phyloP scores from a whole-genome alignment of 2,888 invertebrate species.

The Helicoverpa assulta region DNA sequence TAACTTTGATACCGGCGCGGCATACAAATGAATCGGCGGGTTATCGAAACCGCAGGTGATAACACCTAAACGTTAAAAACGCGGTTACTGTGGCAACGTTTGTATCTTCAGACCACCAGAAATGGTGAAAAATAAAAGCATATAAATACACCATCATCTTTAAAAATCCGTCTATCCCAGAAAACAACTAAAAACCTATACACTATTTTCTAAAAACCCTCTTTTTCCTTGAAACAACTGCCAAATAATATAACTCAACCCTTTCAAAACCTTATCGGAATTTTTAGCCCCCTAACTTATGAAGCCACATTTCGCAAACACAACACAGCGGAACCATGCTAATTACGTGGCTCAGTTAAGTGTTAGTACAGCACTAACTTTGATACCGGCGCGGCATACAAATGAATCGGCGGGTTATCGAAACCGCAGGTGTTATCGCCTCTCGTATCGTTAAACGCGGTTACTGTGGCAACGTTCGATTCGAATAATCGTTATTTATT shows the following conservation, averaged over 20 bases:
- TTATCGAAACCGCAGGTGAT: conserved; percentile 71
- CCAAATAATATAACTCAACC: too few species aligned
- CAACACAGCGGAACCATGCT: conserved; percentile 54
- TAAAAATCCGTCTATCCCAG: too few species aligned
- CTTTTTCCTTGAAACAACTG: too few species aligned
- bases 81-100: conserved; percentile 62
- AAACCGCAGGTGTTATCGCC: conserved; percentile 72
- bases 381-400: conserved; percentile 58
- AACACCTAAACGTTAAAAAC: conserved; percentile 67
- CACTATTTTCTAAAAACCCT: too few species aligned
- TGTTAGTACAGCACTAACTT: conserved; percentile 61
- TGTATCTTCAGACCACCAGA: conserved; percentile 7
- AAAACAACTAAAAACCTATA: too few species aligned
- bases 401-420: conserved; percentile 61
- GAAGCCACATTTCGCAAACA: conserved; percentile 38
- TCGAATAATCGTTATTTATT: conserved; percentile 71
- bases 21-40: conserved; percentile 63
- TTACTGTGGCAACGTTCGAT: conserved; percentile 63
- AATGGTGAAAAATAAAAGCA: too few species aligned
- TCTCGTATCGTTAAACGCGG: conserved; percentile 68
- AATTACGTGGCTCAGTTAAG: conserved; percentile 63
- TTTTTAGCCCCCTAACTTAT: conserved; percentile 14
- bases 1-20: conserved; percentile 55
- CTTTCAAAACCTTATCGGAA: too few species aligned
- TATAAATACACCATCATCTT: too few species aligned